A percentile compares a stretch with the other conserved stretches of the same genome.
Evolutionary conservation across 1,140 invertebrate genomes (phyloP).

Genomic region (Acromyrmex charruanus): DNA sequence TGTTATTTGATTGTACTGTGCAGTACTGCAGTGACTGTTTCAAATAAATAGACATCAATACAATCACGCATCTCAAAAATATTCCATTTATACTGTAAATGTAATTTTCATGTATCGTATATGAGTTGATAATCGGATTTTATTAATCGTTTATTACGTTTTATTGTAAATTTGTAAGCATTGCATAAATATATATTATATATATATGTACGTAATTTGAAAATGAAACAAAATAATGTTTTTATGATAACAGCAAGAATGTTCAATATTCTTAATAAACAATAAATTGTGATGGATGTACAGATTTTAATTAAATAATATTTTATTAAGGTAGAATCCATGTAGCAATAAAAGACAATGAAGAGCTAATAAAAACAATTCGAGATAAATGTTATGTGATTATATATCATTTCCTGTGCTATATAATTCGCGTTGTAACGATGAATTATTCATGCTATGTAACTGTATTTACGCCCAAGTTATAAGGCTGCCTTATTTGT

Average conservation of each 20-base stretch:
- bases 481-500: slow-evolving; percentile 61
- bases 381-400: slow-evolving; percentile 24
- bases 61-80: not conserved
- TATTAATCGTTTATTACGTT: not conserved
- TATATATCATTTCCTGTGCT: slow-evolving; percentile 39
- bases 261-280: too few relatives aligned
- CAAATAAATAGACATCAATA: not conserved
- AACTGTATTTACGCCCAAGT: slow-evolving; percentile 56
- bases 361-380: slow-evolving; percentile 39
- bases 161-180: slow-evolving; percentile 1
- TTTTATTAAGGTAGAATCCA: not conserved
- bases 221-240: not conserved
- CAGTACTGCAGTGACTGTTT: too few relatives aligned
- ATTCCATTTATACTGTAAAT: not conserved
- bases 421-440: slow-evolving; percentile 32
- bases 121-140: not conserved
- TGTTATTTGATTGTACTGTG: too few relatives aligned
- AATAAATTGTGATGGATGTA: not conserved
- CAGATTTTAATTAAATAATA: not conserved
- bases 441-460: slow-evolving; percentile 61
- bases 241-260: not conserved
- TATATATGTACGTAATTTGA: not conserved
- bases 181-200: not conserved
- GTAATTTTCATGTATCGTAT: not conserved
- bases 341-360: slow-evolving; percentile 7